Evolutionary conservation across 2,113 vertebrate species (phyloP).

Genomic region (Fulica atra): DNA sequence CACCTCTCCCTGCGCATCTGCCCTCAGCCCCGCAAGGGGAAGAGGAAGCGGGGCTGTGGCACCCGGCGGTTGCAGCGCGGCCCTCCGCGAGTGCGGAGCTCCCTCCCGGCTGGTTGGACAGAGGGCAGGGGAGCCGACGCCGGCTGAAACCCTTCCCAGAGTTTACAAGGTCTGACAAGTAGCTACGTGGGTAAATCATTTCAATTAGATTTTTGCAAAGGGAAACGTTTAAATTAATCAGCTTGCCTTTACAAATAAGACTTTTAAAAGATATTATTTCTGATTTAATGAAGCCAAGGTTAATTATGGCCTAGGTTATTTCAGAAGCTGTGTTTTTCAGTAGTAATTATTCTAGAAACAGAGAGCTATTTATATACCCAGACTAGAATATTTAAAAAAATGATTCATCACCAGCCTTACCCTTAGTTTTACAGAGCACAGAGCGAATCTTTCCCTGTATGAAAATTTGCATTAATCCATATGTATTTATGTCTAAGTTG

Average conservation of each 20-base stretch:
- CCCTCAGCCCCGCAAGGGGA: too few relatives aligned
- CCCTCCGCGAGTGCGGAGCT: not conserved
- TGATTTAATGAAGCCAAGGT: constrained; percentile 45
- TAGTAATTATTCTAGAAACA: constrained; percentile 62
- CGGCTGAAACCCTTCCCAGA: not conserved
- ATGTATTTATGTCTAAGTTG: constrained; percentile 52
- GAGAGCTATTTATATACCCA: constrained; percentile 53
- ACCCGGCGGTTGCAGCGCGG: not conserved
- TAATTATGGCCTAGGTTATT: constrained; percentile 56
- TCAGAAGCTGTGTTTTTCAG: constrained; percentile 27
- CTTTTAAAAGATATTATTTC: constrained; percentile 42
- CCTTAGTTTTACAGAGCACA: constrained; percentile 36
- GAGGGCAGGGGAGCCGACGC: not conserved
- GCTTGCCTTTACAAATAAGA: constrained; percentile 45
- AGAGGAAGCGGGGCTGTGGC: not conserved
- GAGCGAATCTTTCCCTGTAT: not conserved
- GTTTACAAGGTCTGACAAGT: not conserved
- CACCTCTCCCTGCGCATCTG: not conserved
- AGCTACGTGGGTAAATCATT: not conserved
- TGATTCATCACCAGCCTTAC: constrained; percentile 51
- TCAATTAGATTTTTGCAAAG: not conserved
- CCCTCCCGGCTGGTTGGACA: not conserved
- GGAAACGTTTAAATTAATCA: constrained; percentile 50
- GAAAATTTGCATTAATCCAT: constrained; percentile 61
- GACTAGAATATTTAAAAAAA: constrained; percentile 44